Evolutionary conservation across 1,140 invertebrate species (phyloP), one percentile per base, ranked within the genome.

Genomic region (Leptonema lineaticorne): DNA sequence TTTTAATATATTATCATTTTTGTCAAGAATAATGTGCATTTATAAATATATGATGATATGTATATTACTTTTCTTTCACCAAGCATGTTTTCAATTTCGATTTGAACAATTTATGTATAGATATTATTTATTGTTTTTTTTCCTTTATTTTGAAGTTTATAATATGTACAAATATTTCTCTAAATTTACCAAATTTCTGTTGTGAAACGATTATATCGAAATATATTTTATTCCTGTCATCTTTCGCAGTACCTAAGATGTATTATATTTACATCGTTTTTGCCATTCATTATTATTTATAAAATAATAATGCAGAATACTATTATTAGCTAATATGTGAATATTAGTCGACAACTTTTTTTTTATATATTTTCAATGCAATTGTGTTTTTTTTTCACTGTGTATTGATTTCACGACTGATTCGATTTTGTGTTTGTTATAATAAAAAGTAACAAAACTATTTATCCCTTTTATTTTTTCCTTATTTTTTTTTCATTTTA

Each of bases 401-500:
- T 64, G 41, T 50, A 30, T 64, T 64, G 16, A 50, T 64, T 64
- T 64, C 46, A 64, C 29, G 62, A 64, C 62, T 64, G 62, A 64
- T 64, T 62, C 59, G 16, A 28, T 64, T 64, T 50, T 64, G 62
- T 64, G 62, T 64, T 64, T 64, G 62, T 64, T 64, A 64, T 50
- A 64, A 64, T 64, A 64, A 64, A 64, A 22, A 48, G 22, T n/a
- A 62, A 46, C n/a, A n/a, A n/a, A n/a, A n/a, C n/a, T 33, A 33
- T 59, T 53, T 53, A 53, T 53, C 46, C 37, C 37, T 4, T 2
- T 14, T 41, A 41, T 53, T n/a, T n/a, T n/a, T n/a, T n/a, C n/a
- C n/a, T n/a, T n/a, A n/a, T n/a, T n/a, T n/a, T n/a, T n/a, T n/a
- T n/a, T n/a, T n/a, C n/a, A n/a, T n/a, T n/a, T n/a, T n/a, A n/a